These are phyloP conservation scores for Drosophila sp. DNA, from an alignment of 1,140 invertebrate genomes.

Conservation along the genomic window DNA sequence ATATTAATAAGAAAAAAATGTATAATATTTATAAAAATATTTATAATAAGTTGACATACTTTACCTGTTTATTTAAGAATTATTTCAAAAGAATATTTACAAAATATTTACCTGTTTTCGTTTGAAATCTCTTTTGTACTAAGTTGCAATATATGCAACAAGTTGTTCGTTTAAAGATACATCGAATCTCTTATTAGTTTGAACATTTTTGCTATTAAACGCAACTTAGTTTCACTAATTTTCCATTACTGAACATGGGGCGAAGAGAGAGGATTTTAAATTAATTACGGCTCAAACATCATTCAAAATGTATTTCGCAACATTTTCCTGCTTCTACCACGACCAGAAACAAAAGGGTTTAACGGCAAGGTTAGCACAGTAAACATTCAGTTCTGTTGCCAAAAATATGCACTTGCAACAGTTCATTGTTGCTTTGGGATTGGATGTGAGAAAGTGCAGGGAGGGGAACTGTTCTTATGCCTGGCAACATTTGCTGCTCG, in stretches of 20 bases:
- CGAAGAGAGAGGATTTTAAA: constrained; percentile 5
- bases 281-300: constrained; percentile 26
- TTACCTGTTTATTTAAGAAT: no score
- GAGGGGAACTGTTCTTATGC: constrained; percentile 7
- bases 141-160: background rate
- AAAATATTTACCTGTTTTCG: no score
- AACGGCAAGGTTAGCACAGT: constrained; percentile 43
- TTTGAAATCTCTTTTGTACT: background rate
- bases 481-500: constrained; percentile 34
- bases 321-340: constrained; percentile 25
- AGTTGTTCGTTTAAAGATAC: background rate
- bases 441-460: background rate
- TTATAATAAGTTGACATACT: background rate
- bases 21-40: background rate
- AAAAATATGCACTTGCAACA: constrained; percentile 42
- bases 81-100: background rate
- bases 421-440: background rate
- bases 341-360: constrained; percentile 30
- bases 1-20: background rate
- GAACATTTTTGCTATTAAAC: constrained; percentile 5
- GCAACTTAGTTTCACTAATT: constrained; percentile 15
- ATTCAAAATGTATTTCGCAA: constrained; percentile 15
- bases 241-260: constrained; percentile 1
- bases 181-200: background rate
- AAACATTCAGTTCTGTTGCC: constrained; percentile 56